Base-by-base conservation (phyloP, 2,797 vertebrate genomes). In the Alosa sapidissima region DNA sequence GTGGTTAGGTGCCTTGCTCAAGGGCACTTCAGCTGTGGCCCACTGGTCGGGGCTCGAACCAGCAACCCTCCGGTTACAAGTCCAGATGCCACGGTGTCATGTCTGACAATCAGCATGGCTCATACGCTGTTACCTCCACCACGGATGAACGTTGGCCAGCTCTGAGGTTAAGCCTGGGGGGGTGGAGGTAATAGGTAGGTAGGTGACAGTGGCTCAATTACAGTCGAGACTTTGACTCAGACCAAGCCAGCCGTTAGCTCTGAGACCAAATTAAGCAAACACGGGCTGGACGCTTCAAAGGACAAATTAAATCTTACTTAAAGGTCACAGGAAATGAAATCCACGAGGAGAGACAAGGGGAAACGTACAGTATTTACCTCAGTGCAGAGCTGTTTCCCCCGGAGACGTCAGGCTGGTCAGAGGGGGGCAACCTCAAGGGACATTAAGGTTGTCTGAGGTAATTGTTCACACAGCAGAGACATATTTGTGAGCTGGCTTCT, bases 311-410 rank as follows among this genome's bases (percentile, higher is more conserved):
- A 16, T 36, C 19, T 78, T 78, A 21, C 14, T 13, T 45, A 78
- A 78, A 78, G 72, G 72, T 78, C 72, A 47, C 41, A 78, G 72
- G 72, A 78, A 78, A 78, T 47, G 41, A 47, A 47, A 21, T 47
- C 72, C 72, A 78, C 16, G 7, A 78, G 72, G 41, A 78, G 21
- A 45, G 41, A n/a, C 16, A 41, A 78, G 72, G 6, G 72, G 41
- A 78, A 78, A 78, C 41, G 16, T 55, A 78, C 72, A 78, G 72
- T 45, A 78, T 41, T 21, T 21, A 78, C 16, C 41, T 41, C 36
- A 78, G 19, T 21, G 6, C 41, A 78, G 41, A 47, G 41, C 72
- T 21, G 5, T 47, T 45, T 41, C 16, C 72, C 41, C 6, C 72
- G 21, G 41, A 78, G 41, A 41, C 41, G 41, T 41, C 41, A 78